Evolutionary conservation across 1,140 invertebrate species (phyloP), one percentile per base, ranked within the genome.

Genomic region (Daktulosphaira vitifoliae): DNA sequence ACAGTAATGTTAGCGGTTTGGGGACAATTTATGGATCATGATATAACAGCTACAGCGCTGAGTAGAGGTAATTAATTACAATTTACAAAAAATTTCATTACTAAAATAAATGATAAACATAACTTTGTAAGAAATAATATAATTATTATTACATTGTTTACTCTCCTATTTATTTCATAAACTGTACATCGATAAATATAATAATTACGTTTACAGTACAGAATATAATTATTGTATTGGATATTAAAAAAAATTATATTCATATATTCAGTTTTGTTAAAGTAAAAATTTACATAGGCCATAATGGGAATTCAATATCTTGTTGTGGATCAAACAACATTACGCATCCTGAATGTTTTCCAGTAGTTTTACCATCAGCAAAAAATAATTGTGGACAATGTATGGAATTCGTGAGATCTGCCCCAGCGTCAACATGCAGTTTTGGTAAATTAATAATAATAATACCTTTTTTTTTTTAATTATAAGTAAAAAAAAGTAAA

Each of bases 1-100:
- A 87, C 86, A 0, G 86, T 89, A 0, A 88, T 90, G 85, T 71
- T 89, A 48, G 87, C 87, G 0, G 86, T 89, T 9, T 98, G 92
- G 83, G 94, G 95, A 1, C 95, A 98, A 78, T 97, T 98, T 74
- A 70, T 97, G 15, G 95, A 98, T 74, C 96, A 98, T 71, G 96
- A 98, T 71, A 84, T 98, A 23, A 90, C 88, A 0, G 85, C 86
- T 2, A 92, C 89, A 0, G 88, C 88, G 0, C 71, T 88, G 3
- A 89, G 80, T 68, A 82, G 85, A 69, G 82, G 83, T 33, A n/a
- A n/a, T n/a, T n/a, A n/a, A n/a, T n/a, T n/a, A n/a, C n/a, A n/a
- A n/a, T n/a, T n/a, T n/a, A n/a, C n/a, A n/a, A n/a, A n/a, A n/a
- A n/a, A n/a, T n/a, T n/a, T n/a, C n/a, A n/a, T n/a, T n/a, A n/a